Base-by-base conservation (phyloP, 1,140 invertebrate species). In the Drosophila ananassae region DNA sequence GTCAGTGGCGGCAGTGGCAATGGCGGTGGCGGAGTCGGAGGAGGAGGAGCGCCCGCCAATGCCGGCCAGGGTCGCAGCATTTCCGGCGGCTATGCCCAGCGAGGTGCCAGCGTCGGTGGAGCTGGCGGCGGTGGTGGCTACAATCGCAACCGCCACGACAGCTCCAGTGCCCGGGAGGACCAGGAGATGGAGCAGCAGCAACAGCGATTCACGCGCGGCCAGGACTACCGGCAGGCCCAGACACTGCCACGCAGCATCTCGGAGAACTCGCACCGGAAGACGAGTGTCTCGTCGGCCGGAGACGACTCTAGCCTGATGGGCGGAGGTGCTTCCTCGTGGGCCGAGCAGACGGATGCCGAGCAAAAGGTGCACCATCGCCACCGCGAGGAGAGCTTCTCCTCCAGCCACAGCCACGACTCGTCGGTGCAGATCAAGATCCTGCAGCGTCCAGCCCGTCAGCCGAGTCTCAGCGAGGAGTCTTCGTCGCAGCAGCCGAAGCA, bases 261-360 rank as follows among this genome's bases (percentile, higher is more conserved):
- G 0, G 91, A 92, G 62, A 91, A 81, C 30, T 92, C 91, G 34
- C 89, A 91, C 51, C 79, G 91, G 50, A 92, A 92, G 61, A 91
- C 90, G 5, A 91, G 91, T 68, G 87, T 92, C 5, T 89, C 90
- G 0, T 91, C 90, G 1, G 76, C 85, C 9, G 91, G 90, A 52
- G 89, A 91, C 25, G 77, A 75, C 8, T 50, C 52, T 4, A 22
- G 21, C 28, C 1, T 58, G 4, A 12, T 81, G 34, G 52, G 73
- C 12, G 39, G 59, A 13, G 46, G 57, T 2, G 13, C 48, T 0
- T 84, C 77, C 2, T 92, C 91, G 9, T 92, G 91, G 91, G 90
- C 89, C 0, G 91, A 92, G 54, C 91, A 92, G 63, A 91, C 90
- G 5, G 91, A 91, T 66, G 79, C 85, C 2, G 91, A 92, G 47